Base-by-base conservation (phyloP, 2,113 vertebrate species). In the Atractosteus spatula region DNA sequence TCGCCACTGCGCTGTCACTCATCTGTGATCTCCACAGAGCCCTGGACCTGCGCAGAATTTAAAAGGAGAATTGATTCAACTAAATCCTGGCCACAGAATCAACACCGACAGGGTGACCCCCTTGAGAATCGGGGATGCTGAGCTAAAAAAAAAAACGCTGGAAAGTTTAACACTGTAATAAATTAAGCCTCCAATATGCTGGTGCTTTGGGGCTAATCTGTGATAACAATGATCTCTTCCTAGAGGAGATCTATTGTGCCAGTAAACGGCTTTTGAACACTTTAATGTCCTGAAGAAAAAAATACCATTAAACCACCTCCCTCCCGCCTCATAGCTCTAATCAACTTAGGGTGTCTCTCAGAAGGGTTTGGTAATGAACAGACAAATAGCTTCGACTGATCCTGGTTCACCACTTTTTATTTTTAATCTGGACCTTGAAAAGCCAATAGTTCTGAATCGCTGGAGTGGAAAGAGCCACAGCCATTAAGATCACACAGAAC, bases 61-160 rank as follows among this genome's bases (percentile, higher is more conserved):
- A 89, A 92, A 92, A 92, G 90, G n/a, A 92, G 90, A 85, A 90
- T 91, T 91, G 92, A 92, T 92, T 92, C 89, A 89, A 88, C 87
- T 90, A 91, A 91, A 91, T 91, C 89, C 89, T 89, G 90, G 85
- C 80, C 87, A 87, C 68, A 81, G 83, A 87, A 86, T 0, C 79
- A 76, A 83, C 77, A 78, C 80, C 88, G 87, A 89, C 88, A 88
- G 91, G 78, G 82, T 90, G 90, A 91, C 86, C 86, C 41, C 84
- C 81, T 78, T 79, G 87, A 87, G 89, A 89, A 89, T 90, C 86
- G 83, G 85, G 85, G 85, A 84, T 76, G 68, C 76, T 81, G 77
- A 81, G 78, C 79, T 76, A 70, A 56, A 76, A 84, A 80, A 80
- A 63, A 17, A 75, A 62, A 13, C 2, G 29, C 29, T 29, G 29